Base-by-base conservation (phyloP, 2,113 vertebrate genomes). In the Xiphophorus maculatus region DNA sequence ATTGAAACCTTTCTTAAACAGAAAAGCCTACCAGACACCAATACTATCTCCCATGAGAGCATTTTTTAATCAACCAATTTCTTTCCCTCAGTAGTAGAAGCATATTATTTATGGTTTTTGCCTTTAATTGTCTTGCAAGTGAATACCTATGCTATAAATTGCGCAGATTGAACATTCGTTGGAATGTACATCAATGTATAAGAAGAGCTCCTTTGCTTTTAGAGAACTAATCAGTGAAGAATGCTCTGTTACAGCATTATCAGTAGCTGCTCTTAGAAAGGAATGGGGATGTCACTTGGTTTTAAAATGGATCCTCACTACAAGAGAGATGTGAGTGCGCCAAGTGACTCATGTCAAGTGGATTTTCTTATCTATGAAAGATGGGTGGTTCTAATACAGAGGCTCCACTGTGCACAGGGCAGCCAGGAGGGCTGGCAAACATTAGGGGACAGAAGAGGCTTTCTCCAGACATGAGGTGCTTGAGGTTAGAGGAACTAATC, bases 311-410 rank as follows among this genome's bases (percentile, higher is more conserved):
- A 89, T 71, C 85, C 81, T 66, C 80, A 87, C 87, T 84, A 92
- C 90, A 80, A 92, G 90, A 84, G 89, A 83, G 84, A 74, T 60
- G 44, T 17, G 79, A 81, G 63, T 3, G 3, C 17, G 40, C 78
- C 90, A 94, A 84, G 91, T 90, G 90, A 90, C 88, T 90, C 51
- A 35, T 85, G 91, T 95, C 88, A 93, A 95, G 93, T 94, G 93
- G 88, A 76, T 83, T 15, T 85, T 67, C 74, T 88, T 93, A 94
- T 95, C 93, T 91, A 2, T 73, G 63, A 85, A 84, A 81, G 90
- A 91, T 86, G 89, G 83, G 89, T 70, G 88, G 82, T 77, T 84
- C 84, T 71, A 74, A 81, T 72, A 61, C 65, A n/a, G 66, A 80
- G 79, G 69, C 78, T 81, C 72, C 76, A 64, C 28, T 60, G 71